Conservation (phyloP, 2,888 invertebrate species). For the Ceramica pisi region DNA sequence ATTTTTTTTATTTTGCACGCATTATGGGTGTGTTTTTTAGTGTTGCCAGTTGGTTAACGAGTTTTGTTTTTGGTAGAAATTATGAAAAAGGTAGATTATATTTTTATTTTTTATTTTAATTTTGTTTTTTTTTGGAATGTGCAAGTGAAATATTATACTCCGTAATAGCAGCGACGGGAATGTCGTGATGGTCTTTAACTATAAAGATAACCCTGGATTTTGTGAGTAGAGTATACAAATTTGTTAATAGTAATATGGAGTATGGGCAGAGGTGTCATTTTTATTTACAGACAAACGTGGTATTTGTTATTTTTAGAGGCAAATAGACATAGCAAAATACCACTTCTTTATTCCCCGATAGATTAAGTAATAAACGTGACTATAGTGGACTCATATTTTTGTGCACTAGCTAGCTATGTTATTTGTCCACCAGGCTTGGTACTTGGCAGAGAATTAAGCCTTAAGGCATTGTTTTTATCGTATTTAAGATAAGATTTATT, state of each 20-base stretch:
- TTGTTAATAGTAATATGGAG: not conserved
- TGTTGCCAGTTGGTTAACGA: conserved; percentile 51
- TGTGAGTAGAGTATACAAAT: not conserved
- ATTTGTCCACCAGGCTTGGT: too few species aligned
- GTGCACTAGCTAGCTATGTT: too few species aligned
- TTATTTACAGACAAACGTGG: too few species aligned
- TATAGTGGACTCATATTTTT: too few species aligned
- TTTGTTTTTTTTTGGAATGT: not conserved
- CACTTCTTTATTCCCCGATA: too few species aligned
- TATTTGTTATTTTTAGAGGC: too few species aligned
- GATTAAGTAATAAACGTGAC: too few species aligned
- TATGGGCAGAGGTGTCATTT: too few species aligned
- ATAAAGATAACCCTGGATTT: not conserved
- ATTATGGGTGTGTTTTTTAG: conserved; percentile 49
- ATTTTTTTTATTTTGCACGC: conserved; percentile 44
- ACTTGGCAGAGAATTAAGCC: too few species aligned
- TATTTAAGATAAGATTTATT: too few species aligned
- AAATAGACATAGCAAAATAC: too few species aligned
- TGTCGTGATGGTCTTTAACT: conserved; percentile 1
- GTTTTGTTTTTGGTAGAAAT: conserved; percentile 31
- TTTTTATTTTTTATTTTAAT: not conserved
- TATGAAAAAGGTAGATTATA: conserved; percentile 46
- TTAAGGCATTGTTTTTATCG: too few species aligned
- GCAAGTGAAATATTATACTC: not conserved
- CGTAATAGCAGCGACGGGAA: not conserved